A percentile compares a stretch with the other conserved stretches of the same genome.
phyloP scores from a whole-genome alignment of 2,888 invertebrate genomes.

The Andrena minutula region DNA sequence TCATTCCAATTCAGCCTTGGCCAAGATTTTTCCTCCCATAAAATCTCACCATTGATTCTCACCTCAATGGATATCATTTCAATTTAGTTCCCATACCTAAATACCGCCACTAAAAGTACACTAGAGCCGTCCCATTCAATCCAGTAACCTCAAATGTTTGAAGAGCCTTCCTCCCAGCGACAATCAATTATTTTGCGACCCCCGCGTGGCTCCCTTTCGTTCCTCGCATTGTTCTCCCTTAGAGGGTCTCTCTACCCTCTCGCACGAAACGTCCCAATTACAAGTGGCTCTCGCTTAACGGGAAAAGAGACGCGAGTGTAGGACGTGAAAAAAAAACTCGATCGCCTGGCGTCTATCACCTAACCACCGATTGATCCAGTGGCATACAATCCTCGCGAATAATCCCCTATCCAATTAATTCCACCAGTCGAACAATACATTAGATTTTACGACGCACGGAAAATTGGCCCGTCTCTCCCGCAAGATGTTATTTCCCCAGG shows the following conservation, averaged over 20 bases:
- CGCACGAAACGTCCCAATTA: conserved; percentile 38
- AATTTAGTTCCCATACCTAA: not conserved
- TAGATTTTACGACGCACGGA: conserved; percentile 18
- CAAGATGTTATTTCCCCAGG: conserved; percentile 18
- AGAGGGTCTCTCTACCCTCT: conserved; percentile 14
- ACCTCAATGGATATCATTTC: too few relatives aligned
- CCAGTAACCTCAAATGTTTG: conserved; percentile 31
- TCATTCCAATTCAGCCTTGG: too few relatives aligned
- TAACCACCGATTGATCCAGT: not conserved
- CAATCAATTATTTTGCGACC: conserved; percentile 51
- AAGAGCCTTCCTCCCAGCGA: conserved; percentile 17
- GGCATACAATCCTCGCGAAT: not conserved
- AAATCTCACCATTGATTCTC: too few relatives aligned
- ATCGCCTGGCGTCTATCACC: conserved; percentile 4
- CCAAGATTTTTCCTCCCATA: too few relatives aligned
- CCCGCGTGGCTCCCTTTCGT: conserved; percentile 37
- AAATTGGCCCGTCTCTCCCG: conserved; percentile 19
- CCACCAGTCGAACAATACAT: conserved; percentile 3
- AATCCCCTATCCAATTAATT: conserved; percentile 14
- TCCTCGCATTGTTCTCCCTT: conserved; percentile 40
- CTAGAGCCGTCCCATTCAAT: not conserved
- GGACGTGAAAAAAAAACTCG: conserved; percentile 9
- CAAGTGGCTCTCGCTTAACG: conserved; percentile 30
- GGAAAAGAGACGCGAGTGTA: conserved; percentile 19
- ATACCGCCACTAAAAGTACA: not conserved